phyloP scores from a whole-genome alignment of 2,113 vertebrate genomes.

The Lampris incognitus region DNA sequence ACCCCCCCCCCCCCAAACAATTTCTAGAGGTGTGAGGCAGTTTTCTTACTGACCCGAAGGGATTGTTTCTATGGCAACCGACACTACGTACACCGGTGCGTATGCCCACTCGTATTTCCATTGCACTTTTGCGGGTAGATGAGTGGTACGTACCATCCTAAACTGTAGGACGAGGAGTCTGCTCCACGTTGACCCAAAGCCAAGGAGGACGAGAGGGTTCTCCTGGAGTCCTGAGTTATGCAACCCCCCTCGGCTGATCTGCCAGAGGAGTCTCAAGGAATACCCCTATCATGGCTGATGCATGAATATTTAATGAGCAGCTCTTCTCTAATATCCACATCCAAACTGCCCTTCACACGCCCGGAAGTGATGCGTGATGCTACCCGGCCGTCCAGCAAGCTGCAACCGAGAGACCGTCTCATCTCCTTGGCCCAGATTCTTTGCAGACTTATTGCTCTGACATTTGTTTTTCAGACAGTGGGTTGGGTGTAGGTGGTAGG shows the following conservation, averaged over 20 bases:
- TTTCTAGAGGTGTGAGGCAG: not conserved
- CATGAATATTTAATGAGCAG: slow-evolving; percentile 60
- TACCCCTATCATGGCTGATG: slow-evolving; percentile 9
- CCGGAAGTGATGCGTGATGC: not conserved
- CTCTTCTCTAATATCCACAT: slow-evolving; percentile 14
- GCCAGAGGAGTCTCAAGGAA: slow-evolving; percentile 36
- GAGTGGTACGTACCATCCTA: not conserved
- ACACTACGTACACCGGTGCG: not conserved
- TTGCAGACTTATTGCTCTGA: not conserved
- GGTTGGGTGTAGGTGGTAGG: slow-evolving; percentile 37
- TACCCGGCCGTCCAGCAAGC: not conserved
- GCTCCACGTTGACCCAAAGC: not conserved
- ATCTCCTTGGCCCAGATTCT: slow-evolving; percentile 2
- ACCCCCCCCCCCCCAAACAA: not conserved
- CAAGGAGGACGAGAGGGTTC: not conserved
- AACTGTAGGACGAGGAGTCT: not conserved
- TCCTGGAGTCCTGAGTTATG: slow-evolving; percentile 44
- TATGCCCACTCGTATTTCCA: not conserved
- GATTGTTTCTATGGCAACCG: slow-evolving; percentile 15
- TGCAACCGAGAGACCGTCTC: not conserved
- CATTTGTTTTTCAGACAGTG: slow-evolving; percentile 20
- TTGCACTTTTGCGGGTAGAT: not conserved
- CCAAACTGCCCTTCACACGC: not conserved
- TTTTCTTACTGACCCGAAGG: not conserved
- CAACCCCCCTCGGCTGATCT: slow-evolving; percentile 32